Conservation (phyloP, 2,797 vertebrate genomes). For the Ctenopoma kingsleyae region DNA sequence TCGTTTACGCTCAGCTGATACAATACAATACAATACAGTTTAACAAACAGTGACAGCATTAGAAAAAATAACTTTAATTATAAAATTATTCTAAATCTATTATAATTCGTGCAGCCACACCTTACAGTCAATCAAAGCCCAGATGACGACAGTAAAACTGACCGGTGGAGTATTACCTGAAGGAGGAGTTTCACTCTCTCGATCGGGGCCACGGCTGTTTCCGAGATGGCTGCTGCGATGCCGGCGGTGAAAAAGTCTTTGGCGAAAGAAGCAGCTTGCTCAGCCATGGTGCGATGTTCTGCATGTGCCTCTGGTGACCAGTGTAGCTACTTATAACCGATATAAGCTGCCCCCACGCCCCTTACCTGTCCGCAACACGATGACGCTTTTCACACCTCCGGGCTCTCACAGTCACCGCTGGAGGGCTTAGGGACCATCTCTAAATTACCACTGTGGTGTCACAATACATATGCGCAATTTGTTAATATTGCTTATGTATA, state of each 20-base stretch:
- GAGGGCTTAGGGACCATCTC: too few relatives aligned
- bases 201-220: slow-evolving; percentile 82
- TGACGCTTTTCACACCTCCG: neutral
- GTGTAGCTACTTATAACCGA: neutral
- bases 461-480: too few relatives aligned
- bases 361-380: neutral
- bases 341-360: neutral
- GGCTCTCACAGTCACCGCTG: too few relatives aligned
- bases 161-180: slow-evolving; percentile 67
- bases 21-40: too few relatives aligned
- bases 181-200: slow-evolving; percentile 85
- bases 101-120: too few relatives aligned
- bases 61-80: too few relatives aligned
- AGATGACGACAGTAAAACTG: neutral
- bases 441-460: too few relatives aligned
- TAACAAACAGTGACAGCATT: too few relatives aligned
- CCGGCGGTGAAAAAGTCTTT: slow-evolving; percentile 84
- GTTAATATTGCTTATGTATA: too few relatives aligned
- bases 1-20: too few relatives aligned
- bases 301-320: slow-evolving; percentile 61
- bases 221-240: slow-evolving; percentile 81
- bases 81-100: too few relatives aligned
- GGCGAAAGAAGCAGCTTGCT: slow-evolving; percentile 73
- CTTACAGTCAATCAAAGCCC: too few relatives aligned
- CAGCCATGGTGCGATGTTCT: slow-evolving; percentile 73